phyloP scores from a whole-genome alignment of 2,888 invertebrate genomes.

The Gibbula magus region DNA sequence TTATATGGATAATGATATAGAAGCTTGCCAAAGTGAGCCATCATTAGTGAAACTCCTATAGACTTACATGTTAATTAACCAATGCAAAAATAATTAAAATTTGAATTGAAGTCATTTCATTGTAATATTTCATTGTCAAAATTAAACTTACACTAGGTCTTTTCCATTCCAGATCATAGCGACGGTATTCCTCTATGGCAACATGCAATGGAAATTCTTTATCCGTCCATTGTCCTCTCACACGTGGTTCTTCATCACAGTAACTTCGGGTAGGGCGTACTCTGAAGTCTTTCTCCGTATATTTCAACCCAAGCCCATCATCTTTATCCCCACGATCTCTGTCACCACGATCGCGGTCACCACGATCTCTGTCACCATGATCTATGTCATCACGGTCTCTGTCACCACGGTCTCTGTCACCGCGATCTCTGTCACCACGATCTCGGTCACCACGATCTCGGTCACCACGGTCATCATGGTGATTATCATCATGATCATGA shows the following conservation, averaged over 20 bases:
- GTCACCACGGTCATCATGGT: not conserved
- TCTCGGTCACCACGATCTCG: not conserved
- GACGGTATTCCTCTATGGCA: conserved; percentile 49
- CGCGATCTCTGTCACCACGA: not conserved
- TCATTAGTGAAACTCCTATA: too few relatives aligned
- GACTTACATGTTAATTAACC: too few relatives aligned
- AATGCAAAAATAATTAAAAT: too few relatives aligned
- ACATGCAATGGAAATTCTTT: conserved; percentile 50
- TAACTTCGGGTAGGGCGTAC: conserved; percentile 29
- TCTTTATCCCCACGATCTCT: conserved; percentile 4
- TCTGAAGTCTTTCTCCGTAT: conserved; percentile 42
- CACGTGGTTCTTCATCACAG: conserved; percentile 35
- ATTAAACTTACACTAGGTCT: conserved; percentile 60
- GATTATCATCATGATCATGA: not conserved
- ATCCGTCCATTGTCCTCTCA: conserved; percentile 51
- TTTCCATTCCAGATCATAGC: conserved; percentile 56
- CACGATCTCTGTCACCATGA: conserved; percentile 24
- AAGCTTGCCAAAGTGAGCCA: too few relatives aligned
- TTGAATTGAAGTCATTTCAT: too few relatives aligned
- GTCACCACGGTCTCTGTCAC: not conserved
- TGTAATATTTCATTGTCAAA: too few relatives aligned
- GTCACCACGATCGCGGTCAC: not conserved
- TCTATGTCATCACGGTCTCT: not conserved
- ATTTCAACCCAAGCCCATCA: conserved; percentile 38
- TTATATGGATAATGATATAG: too few relatives aligned